Evolutionary conservation across 2,888 invertebrate genomes (phyloP).

Genomic region (Drosophila mulleri): DNA sequence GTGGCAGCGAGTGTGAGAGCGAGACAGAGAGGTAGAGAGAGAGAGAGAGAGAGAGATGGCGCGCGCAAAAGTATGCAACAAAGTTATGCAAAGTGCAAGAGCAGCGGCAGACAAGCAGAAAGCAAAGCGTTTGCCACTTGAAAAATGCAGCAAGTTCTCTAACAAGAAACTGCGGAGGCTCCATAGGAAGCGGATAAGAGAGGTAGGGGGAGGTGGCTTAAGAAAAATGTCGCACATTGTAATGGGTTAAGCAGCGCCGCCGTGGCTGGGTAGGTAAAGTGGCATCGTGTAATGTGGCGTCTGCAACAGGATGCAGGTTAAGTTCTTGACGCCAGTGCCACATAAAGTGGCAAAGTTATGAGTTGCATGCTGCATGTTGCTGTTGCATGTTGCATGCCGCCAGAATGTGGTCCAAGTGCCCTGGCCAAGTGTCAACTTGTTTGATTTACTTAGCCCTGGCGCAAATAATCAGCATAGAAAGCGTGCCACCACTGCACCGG

Average conservation of each 20-base stretch:
- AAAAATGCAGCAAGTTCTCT: conserved; percentile 60
- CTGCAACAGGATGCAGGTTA: conserved; percentile 78
- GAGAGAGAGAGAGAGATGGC: conserved; percentile 23
- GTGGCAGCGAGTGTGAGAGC: conserved; percentile 36
- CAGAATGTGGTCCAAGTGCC: conserved; percentile 52
- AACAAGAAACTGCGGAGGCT: neutral
- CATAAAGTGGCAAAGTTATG: conserved; percentile 77
- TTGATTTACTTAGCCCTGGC: conserved; percentile 68
- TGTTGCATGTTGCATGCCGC: conserved; percentile 38
- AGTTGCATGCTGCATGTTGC: conserved; percentile 21
- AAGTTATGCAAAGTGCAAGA: conserved; percentile 79
- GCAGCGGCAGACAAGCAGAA: conserved; percentile 58
- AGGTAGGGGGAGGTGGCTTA: neutral
- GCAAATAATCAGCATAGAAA: conserved; percentile 65
- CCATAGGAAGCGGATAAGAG: neutral
- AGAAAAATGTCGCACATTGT: conserved; percentile 74
- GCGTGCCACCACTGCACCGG: conserved; percentile 16
- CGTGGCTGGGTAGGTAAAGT: conserved; percentile 27
- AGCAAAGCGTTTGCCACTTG: conserved; percentile 69
- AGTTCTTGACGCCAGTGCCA: conserved; percentile 72
- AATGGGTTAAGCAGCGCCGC: conserved; percentile 60
- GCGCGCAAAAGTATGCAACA: conserved; percentile 71
- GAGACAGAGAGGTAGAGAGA: conserved; percentile 20
- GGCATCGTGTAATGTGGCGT: conserved; percentile 47
- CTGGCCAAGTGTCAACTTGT: conserved; percentile 75